Percentiles rank a stretch among this genome's conserved stretches.
Evolutionary conservation across 2,888 invertebrate genomes (phyloP).

Genomic region (Nysson spinosus): DNA sequence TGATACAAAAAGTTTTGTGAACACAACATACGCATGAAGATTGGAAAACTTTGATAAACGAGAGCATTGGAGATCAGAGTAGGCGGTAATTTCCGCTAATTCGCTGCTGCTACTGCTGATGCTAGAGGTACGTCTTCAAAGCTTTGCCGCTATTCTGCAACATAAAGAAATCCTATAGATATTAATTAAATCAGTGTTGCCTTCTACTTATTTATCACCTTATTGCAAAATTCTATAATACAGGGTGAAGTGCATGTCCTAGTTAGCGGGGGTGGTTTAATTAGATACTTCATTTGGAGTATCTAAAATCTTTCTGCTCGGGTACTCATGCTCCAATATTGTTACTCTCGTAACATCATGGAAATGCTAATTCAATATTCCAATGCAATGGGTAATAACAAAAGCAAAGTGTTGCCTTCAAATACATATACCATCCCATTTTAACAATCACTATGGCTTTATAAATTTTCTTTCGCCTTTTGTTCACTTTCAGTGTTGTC

Average conservation of each 20-base stretch:
- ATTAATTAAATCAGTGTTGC: slow-evolving; percentile 44
- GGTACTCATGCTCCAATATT: slow-evolving; percentile 51
- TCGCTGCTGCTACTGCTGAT: slow-evolving; percentile 74
- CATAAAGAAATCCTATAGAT: slow-evolving; percentile 38
- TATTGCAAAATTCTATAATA: slow-evolving; percentile 36
- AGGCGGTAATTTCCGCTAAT: slow-evolving; percentile 71
- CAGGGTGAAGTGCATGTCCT: slow-evolving; percentile 42
- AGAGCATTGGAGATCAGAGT: slow-evolving; percentile 71
- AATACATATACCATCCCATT: slow-evolving; percentile 5
- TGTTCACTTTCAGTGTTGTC: slow-evolving; percentile 36
- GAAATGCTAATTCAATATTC: slow-evolving; percentile 15
- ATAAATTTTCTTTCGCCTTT: slow-evolving; percentile 23
- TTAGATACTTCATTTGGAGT: slow-evolving; percentile 23
- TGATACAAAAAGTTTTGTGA: slow-evolving; percentile 61
- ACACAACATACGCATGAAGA: slow-evolving; percentile 70
- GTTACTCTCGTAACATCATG: slow-evolving; percentile 42
- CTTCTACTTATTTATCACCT: slow-evolving; percentile 43
- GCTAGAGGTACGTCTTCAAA: slow-evolving; percentile 76
- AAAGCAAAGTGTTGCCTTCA: slow-evolving; percentile 2
- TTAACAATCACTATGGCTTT: slow-evolving; percentile 30
- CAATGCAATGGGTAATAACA: not conserved
- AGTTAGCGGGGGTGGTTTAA: slow-evolving; percentile 29
- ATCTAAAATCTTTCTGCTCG: slow-evolving; percentile 29
- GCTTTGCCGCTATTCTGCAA: slow-evolving; percentile 71
- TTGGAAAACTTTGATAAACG: slow-evolving; percentile 70